Base-by-base conservation (phyloP, 2,797 vertebrate species). In the Channallabes apus region DNA sequence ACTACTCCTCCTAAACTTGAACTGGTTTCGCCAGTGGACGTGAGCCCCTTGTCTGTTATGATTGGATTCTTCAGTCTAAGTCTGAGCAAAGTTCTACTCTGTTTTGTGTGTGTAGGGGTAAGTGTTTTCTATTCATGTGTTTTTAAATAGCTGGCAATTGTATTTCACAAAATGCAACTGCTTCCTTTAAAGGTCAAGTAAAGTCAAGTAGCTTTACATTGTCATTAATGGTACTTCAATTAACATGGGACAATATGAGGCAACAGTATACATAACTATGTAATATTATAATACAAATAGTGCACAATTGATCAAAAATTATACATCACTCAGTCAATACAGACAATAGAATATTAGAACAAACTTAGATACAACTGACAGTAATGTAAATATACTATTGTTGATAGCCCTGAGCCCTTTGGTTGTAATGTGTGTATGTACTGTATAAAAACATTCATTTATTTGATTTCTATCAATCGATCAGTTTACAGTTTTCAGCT, bases 81-180 rank as follows among this genome's bases (percentile, higher is more conserved):
- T 12, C 18, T 88, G 76, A 72, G 27, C 67, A 89, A 89, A 87
- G 24, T 78, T 51, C 24, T 88, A 5, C 80, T 89, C 24, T 61
- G 82, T 88, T 83, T 72, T 56, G 0, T 78, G 1, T 83, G n/a
- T 76, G 61, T 88, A 14, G 59, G 75, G 86, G 89, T 88, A 88
- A 82, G 89, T 87, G 12, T n/a, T 59, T n/a, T 65, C 2, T 65
- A 71, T 41, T 82, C 20, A 71, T 62, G 1, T 56, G 1, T 61
- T 65, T 24, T 65, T 56, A 54, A 12, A 65, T 14, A 64, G 22
- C 24, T 71, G 38, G 5, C 27, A 75, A 35, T 58, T 77, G 20
- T 61, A 17, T 78, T 78, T 59, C 8, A 35, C 35, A 59, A 14
- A 20, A 35, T 51, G 20, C 12, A 1, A 15, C 14, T 17, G 8